Evolutionary conservation across 2,113 vertebrate genomes (phyloP).

Genomic region (Passer domesticus): DNA sequence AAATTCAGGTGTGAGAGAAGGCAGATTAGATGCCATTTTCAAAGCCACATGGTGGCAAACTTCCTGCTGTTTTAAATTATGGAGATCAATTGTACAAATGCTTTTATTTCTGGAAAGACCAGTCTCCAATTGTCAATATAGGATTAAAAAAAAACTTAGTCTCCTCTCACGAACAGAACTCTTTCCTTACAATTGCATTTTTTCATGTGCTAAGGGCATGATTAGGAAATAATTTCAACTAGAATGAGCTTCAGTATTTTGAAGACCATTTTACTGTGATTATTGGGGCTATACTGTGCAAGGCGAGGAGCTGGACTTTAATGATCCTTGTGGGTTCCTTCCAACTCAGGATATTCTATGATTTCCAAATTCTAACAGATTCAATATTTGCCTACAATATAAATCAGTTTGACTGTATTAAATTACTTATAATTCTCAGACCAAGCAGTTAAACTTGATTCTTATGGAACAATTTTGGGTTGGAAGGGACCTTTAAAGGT

Average conservation of each 20-base stretch:
- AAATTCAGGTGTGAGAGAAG: neutral
- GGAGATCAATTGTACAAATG: neutral
- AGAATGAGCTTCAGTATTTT: neutral
- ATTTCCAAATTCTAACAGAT: neutral
- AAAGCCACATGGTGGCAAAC: neutral
- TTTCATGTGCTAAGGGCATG: neutral
- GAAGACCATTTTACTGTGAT: neutral
- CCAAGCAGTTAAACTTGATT: neutral
- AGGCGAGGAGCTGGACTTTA: neutral
- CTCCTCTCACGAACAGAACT: neutral
- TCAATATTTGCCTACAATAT: neutral
- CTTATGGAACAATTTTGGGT: neutral
- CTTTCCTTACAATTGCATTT: neutral
- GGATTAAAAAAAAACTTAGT: neutral
- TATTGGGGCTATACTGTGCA: neutral
- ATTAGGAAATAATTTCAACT: neutral
- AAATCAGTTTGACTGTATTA: neutral
- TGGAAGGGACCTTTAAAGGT: neutral
- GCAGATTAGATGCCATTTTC: neutral
- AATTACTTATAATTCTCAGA: neutral
- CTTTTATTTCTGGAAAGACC: neutral
- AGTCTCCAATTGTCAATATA: neutral
- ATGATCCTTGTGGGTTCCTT: neutral
- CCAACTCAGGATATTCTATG: neutral
- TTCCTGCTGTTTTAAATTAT: neutral